Percentiles rank a stretch among this genome's conserved stretches.
Evolutionary conservation across 2,113 vertebrate species (phyloP).

Genomic region (Atherinomorus stipes): DNA sequence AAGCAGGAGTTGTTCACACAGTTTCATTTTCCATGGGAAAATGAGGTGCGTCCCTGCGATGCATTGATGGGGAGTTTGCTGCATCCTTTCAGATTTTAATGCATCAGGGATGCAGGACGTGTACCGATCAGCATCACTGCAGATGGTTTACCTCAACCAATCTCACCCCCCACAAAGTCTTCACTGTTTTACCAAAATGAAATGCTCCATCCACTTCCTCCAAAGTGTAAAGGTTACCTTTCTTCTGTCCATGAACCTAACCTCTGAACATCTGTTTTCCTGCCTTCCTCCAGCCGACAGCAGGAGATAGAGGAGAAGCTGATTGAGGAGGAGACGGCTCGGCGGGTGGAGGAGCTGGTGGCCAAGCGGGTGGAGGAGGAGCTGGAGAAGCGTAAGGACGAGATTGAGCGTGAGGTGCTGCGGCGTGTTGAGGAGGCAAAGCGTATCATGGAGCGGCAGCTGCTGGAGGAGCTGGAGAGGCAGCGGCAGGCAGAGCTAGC

Average conservation of each 20-base stretch:
- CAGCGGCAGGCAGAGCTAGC: conserved; percentile 98
- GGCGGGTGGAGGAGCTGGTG: conserved; percentile 97
- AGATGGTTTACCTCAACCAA: too few relatives aligned
- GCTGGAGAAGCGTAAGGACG: conserved; percentile 96
- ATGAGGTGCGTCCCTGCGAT: too few relatives aligned
- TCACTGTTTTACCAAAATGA: too few relatives aligned
- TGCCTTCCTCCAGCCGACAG: conserved; percentile 84
- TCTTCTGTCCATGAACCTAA: not conserved
- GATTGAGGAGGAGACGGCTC: conserved; percentile 98
- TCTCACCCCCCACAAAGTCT: too few relatives aligned
- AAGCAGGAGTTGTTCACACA: too few relatives aligned
- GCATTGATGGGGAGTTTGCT: too few relatives aligned
- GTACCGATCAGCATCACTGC: too few relatives aligned
- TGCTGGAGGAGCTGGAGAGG: conserved; percentile 99
- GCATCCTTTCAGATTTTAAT: too few relatives aligned
- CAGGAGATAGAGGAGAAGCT: conserved; percentile 99
- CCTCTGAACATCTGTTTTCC: not conserved
- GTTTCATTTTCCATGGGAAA: too few relatives aligned
- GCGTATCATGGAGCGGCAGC: conserved; percentile 99
- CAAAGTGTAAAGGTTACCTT: too few relatives aligned
- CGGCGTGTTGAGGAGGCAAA: conserved; percentile 98
- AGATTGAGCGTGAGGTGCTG: conserved; percentile 98
- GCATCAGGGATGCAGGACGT: too few relatives aligned
- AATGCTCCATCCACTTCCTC: too few relatives aligned
- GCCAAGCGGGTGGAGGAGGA: conserved; percentile 98